phyloP scores from a whole-genome alignment of 2,797 vertebrate species.

The Mus minutoides region DNA sequence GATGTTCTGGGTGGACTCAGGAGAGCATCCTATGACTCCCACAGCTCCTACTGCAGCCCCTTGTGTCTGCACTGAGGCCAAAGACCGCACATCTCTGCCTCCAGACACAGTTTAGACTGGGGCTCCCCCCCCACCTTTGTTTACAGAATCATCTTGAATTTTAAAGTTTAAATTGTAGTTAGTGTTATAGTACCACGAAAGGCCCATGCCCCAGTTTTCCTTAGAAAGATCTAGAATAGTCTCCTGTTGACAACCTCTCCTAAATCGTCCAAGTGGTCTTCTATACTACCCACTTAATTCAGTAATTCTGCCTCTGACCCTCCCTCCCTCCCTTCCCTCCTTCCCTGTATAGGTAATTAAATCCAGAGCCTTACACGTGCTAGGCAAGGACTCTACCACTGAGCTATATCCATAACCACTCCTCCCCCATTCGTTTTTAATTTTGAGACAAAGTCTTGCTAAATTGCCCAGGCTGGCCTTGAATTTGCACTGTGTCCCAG shows the following conservation, averaged over 20 bases:
- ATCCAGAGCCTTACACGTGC: neutral
- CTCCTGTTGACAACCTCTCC: neutral
- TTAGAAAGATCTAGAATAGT: neutral
- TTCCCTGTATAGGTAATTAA: neutral
- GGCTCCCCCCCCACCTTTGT: neutral
- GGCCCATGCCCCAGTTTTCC: neutral
- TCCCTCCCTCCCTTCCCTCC: too few relatives aligned
- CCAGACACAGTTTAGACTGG: neutral
- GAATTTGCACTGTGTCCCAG: neutral
- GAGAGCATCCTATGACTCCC: neutral
- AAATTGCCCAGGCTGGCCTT: neutral
- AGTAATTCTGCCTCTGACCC: neutral
- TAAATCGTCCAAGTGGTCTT: neutral
- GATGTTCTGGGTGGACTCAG: neutral
- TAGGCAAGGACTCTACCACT: too few relatives aligned
- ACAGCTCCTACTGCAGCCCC: neutral
- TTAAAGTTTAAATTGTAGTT: neutral
- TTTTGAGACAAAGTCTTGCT: neutral
- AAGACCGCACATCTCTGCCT: neutral
- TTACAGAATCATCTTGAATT: neutral
- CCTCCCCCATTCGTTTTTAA: neutral
- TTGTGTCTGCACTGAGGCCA: neutral
- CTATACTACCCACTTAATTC: neutral
- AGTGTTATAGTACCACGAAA: neutral
- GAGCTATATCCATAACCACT: neutral